A percentile compares a stretch with the other conserved stretches of the same genome.
These are phyloP conservation scores for Rhineura floridana DNA, from an alignment of 2,113 vertebrate genomes.

Conservation along the genomic window DNA sequence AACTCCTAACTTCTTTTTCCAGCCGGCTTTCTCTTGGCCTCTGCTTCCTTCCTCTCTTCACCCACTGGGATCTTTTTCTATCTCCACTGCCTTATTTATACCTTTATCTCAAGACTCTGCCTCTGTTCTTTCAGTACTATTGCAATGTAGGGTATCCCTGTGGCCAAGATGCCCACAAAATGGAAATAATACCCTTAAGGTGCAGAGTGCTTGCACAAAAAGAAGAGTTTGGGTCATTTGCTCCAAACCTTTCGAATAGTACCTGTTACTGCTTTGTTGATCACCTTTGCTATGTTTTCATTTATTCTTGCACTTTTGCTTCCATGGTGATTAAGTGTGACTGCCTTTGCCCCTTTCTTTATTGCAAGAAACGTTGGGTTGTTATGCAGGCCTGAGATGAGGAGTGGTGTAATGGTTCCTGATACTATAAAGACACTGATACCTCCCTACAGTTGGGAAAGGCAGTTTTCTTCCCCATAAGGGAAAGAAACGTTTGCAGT, in stretches of 20 bases:
- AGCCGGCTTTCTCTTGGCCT: not conserved
- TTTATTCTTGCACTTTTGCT: not conserved
- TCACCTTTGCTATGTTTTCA: not conserved
- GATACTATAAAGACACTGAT: not conserved
- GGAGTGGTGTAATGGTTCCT: not conserved
- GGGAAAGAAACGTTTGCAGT: not conserved
- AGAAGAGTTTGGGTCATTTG: not conserved
- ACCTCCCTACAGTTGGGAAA: not conserved
- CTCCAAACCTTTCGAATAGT: not conserved
- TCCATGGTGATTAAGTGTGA: not conserved
- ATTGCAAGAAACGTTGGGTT: not conserved
- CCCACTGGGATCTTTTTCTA: not conserved
- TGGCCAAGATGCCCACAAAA: not conserved
- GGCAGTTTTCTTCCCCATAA: not conserved
- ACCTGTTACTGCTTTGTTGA: not conserved
- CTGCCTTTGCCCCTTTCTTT: not conserved
- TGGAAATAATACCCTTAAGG: not conserved
- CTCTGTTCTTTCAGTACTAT: not conserved
- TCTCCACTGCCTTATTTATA: not conserved
- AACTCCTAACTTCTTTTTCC: not conserved
- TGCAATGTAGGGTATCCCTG: not conserved
- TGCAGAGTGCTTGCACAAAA: not conserved
- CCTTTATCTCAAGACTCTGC: not conserved
- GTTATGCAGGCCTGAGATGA: not conserved
- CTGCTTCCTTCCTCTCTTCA: not conserved